A percentile compares a stretch with the other conserved stretches of the same genome.
Evolutionary conservation across 2,797 vertebrate species (phyloP).

Genomic region (Poeciliopsis paucimaculata): DNA sequence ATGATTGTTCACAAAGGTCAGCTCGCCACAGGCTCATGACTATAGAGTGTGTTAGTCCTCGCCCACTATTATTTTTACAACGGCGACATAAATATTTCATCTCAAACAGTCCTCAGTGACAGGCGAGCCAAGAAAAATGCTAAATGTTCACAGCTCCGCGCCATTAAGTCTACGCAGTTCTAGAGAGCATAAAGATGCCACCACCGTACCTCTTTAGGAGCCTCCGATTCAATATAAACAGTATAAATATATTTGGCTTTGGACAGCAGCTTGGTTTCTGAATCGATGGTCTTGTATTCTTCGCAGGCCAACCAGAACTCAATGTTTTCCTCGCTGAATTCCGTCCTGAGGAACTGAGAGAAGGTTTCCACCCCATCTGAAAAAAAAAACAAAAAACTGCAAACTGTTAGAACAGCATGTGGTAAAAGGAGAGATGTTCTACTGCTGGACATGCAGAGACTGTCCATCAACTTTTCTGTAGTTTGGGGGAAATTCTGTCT

Average conservation of each 20-base stretch:
- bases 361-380: conserved; percentile 89
- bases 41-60: conserved; percentile 22
- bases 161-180: conserved; percentile 14
- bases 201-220: conserved; percentile 91
- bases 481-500: not conserved
- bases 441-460: not conserved
- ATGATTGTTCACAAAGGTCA: conserved; percentile 57
- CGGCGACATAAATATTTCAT: conserved; percentile 42
- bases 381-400: conserved; percentile 33
- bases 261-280: conserved; percentile 80
- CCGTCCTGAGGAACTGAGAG: conserved; percentile 89
- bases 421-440: not conserved
- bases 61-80: conserved; percentile 41
- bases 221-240: conserved; percentile 87
- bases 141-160: conserved; percentile 17
- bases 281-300: conserved; percentile 90
- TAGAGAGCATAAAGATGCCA: conserved; percentile 39
- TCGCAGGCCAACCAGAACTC: conserved; percentile 97
- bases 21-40: conserved; percentile 37
- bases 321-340: conserved; percentile 98
- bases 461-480: not conserved
- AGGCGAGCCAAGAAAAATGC: conserved; percentile 28
- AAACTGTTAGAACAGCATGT: not conserved
- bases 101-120: conserved; percentile 26
- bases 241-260: conserved; percentile 92